phyloP scores from a whole-genome alignment of 2,797 vertebrate genomes.

The Babyrousa celebensis region DNA sequence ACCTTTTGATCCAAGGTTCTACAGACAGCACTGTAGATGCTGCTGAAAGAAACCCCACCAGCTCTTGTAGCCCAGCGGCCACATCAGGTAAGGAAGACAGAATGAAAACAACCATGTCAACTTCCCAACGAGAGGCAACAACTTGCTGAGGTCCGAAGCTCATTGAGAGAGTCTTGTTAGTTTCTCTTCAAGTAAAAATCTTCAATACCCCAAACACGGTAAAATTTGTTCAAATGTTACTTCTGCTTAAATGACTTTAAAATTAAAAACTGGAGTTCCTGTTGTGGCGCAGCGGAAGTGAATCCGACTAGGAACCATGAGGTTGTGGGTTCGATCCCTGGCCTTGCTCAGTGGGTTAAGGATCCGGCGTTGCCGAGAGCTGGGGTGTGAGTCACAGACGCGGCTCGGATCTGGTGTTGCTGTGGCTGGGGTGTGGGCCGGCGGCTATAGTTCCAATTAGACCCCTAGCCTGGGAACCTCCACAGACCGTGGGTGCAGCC shows the following conservation, averaged over 20 bases:
- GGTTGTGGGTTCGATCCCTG: no score
- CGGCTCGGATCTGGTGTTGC: no score
- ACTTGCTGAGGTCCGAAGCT: neutral
- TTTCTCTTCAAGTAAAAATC: constrained; percentile 36
- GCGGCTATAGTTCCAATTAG: no score
- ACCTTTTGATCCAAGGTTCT: constrained; percentile 4
- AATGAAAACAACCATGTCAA: neutral
- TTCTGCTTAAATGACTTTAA: neutral
- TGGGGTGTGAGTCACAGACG: no score
- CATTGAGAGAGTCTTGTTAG: neutral
- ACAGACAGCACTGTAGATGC: neutral
- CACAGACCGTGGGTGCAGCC: no score
- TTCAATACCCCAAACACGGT: neutral
- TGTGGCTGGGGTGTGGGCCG: no score
- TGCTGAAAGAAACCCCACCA: neutral
- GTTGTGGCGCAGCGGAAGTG: no score
- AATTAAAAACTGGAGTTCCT: no score
- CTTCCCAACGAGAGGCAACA: neutral
- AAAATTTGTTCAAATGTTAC: constrained; percentile 21
- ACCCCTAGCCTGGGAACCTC: no score
- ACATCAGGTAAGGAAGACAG: neutral
- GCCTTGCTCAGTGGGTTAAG: no score
- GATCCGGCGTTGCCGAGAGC: no score
- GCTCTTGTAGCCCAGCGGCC: neutral
- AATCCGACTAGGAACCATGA: no score